Evolutionary conservation across 2,888 invertebrate species (phyloP).

Genomic region (Limnephilus rhombicus): DNA sequence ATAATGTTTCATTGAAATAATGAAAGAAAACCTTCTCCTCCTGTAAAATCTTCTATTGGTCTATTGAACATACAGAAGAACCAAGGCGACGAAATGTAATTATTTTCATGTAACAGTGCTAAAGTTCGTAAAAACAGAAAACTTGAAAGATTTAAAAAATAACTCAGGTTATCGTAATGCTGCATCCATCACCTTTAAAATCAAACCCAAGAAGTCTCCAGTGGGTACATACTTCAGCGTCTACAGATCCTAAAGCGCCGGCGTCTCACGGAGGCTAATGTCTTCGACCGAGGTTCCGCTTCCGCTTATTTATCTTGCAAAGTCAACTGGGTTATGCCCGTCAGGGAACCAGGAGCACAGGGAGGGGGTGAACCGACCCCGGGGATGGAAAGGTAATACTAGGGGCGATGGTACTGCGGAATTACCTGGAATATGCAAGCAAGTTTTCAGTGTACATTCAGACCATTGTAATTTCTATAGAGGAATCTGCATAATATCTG

Average conservation of each 20-base stretch:
- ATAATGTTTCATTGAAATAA: too few species aligned
- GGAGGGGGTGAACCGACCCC: neutral
- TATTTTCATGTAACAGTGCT: too few species aligned
- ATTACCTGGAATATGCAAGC: neutral
- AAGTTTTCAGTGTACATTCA: neutral
- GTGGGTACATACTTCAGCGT: neutral
- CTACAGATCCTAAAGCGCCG: neutral
- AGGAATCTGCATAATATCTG: neutral
- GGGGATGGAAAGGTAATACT: neutral
- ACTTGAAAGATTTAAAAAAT: too few species aligned
- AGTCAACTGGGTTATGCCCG: neutral
- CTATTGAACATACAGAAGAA: too few species aligned
- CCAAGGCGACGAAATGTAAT: too few species aligned
- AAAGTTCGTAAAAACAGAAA: too few species aligned
- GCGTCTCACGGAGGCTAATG: neutral
- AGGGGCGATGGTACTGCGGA: neutral
- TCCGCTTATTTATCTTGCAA: conserved; percentile 1
- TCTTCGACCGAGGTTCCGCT: neutral
- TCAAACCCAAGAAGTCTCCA: neutral
- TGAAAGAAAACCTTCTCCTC: too few species aligned
- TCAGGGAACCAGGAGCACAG: neutral
- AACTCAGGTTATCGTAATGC: neutral
- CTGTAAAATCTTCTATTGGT: too few species aligned
- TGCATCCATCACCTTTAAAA: neutral
- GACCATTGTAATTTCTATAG: neutral